Conservation (phyloP, 1,140 invertebrate species). For the Aphaenogaster floridana region DNA sequence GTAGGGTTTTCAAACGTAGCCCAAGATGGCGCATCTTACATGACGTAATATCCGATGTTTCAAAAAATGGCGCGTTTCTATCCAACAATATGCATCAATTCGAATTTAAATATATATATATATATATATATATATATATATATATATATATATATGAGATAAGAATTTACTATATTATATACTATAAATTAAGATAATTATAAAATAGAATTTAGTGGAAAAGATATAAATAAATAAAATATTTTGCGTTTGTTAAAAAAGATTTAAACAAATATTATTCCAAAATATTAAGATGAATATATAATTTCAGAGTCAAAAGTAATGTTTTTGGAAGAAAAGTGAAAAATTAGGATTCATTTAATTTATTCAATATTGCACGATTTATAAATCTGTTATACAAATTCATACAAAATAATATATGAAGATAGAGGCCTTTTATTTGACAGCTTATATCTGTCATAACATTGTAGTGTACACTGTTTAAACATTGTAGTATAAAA, state of each 20-base stretch:
- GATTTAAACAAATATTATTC: background rate
- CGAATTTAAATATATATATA: too few relatives aligned
- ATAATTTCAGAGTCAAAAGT: background rate
- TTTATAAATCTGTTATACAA: constrained; percentile 19
- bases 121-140: too few relatives aligned
- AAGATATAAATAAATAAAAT: background rate
- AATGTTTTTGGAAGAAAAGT: background rate
- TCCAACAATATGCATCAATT: background rate
- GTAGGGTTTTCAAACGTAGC: too few relatives aligned
- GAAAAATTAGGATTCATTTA: background rate
- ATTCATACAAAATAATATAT: background rate
- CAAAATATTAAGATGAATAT: background rate
- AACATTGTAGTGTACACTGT: too few relatives aligned
- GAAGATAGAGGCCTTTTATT: background rate
- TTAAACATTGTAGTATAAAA: background rate
- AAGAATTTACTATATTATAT: background rate
- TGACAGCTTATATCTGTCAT: background rate
- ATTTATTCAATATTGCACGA: background rate
- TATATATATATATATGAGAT: too few relatives aligned
- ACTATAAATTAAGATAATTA: background rate
- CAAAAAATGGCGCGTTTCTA: constrained; percentile 17
- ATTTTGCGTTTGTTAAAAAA: background rate
- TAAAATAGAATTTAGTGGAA: background rate
- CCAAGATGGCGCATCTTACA: background rate
- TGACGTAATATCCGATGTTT: constrained; percentile 25